Evolutionary conservation across 2,113 vertebrate genomes (phyloP), one percentile per base, ranked within the genome.

Genomic region (Gnathonemus longibarbis): DNA sequence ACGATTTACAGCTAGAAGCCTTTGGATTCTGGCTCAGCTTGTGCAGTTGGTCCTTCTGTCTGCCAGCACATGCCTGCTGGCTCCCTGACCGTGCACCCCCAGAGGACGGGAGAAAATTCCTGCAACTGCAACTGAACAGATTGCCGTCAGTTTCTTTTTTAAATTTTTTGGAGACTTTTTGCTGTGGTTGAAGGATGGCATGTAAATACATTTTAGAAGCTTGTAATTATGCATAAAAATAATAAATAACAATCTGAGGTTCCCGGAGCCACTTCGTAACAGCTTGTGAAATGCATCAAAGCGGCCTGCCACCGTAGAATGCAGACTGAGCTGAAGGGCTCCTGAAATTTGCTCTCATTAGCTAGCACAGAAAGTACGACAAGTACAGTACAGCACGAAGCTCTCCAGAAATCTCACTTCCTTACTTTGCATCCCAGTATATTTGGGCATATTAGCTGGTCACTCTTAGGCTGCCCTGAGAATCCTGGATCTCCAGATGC

Each of bases 191-290:
- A 91, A 89, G 53, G 89, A 88, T 90, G 89, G 90, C 91, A 92
- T 92, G 92, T 91, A 94, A 92, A 93, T 91, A 91, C 89, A 92
- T 91, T 93, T 93, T 89, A 92, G 83, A 91, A 93, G 93, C 93
- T 93, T 92, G 74, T 91, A 92, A 93, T 93, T 93, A 92, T 90
- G 56, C 87, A 45, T 88, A 90, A 94, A 90, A 92, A 66, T 52
- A 27, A 86, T 24, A 89, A 93, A 77, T 48, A 50, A 86, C 24
- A 93, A 92, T 92, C 92, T 83, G 91, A 74, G 91, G 90, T 89
- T 92, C 90, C 91, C 88, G 83, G 87, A 80, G 35, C 27, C 91
- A 85, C 87, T 90, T 53, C 56, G 80, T 91, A 91, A 92, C 90
- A 91, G 89, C 90, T 90, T 93, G 91, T 93, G 92, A 92, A 92